Conservation (phyloP, 2,888 invertebrate species). For the Cheilosia grossa region DNA sequence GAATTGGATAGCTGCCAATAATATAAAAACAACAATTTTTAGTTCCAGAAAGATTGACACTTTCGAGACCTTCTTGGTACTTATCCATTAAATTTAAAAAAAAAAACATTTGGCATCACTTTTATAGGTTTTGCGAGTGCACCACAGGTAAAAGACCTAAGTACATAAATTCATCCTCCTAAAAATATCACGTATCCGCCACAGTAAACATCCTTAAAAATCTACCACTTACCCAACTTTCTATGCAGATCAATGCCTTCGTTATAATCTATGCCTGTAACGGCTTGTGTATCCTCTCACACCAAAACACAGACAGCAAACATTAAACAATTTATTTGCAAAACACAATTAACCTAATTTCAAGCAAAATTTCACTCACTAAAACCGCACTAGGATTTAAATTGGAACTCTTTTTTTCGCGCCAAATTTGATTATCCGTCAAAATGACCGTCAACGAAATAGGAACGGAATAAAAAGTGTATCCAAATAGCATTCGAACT, state of each 20-base stretch:
- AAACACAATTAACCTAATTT: neutral
- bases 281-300: neutral
- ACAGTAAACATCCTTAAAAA: neutral
- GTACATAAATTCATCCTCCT: too few relatives aligned
- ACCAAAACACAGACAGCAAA: neutral
- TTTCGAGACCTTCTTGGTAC: too few relatives aligned
- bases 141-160: too few relatives aligned
- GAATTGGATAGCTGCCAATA: too few relatives aligned
- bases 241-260: neutral
- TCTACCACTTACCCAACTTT: conserved; percentile 38
- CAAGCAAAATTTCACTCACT: neutral
- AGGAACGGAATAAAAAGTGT: conserved; percentile 5
- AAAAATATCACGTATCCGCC: neutral
- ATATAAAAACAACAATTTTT: too few relatives aligned
- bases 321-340: neutral
- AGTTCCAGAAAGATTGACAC: too few relatives aligned
- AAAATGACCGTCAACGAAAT: neutral
- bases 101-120: too few relatives aligned
- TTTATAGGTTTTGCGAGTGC: too few relatives aligned
- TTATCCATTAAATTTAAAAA: too few relatives aligned
- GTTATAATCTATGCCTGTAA: neutral
- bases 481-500: conserved; percentile 32
- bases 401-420: conserved; percentile 2
- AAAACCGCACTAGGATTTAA: too few relatives aligned
- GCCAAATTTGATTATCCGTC: conserved; percentile 1